Base-by-base conservation (phyloP, 1,140 invertebrate species). In the Aricia agestis region DNA sequence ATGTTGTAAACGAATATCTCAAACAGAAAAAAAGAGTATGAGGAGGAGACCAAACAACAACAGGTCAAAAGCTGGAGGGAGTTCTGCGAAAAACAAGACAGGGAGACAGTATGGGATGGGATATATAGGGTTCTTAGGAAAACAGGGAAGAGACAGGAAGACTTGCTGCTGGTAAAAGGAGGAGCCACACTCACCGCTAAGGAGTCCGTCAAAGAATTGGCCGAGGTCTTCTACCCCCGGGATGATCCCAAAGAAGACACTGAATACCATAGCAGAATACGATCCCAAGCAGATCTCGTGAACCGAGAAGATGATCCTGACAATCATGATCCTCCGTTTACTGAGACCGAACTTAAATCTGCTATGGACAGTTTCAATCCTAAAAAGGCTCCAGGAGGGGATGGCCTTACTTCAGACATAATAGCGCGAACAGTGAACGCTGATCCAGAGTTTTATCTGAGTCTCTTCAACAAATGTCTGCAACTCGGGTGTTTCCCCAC, bases 371-470 rank as follows among this genome's bases (percentile, higher is more conserved):
- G 45, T 6, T 74, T 76, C 15, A 80, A 76, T 11, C 73, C 78
- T 1, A 80, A 76, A 25, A 80, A 80, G 61, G 74, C 76, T 15
- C 78, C 76, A 0, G 78, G 76, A 1, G 17, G 4, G 2, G 77
- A 79, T 36, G 75, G 77, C 1, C 36, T 81, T 6, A 81, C 75
- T 5, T 67, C 76, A 1, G 77, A 79, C 13, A 80, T 80, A 2
- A 72, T 70, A 15, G 1, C 1, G 0, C 6, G 6, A 2, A 71
- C 72, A 0, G 72, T 79, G 3, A 18, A 19, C 10, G 1, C 10
- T 7, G 13, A 70, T 18, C 66, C 32, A 1, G 63, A 57, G 52
- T 19, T 52, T 1, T 74, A 68, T 42, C 42, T 78, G 18, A 67
- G 52, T 0, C 19, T 76, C 0, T 5, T 36, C 0, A 78, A 78